Conservation (phyloP, 2,797 vertebrate genomes). For the Sebastes aleutianus region DNA sequence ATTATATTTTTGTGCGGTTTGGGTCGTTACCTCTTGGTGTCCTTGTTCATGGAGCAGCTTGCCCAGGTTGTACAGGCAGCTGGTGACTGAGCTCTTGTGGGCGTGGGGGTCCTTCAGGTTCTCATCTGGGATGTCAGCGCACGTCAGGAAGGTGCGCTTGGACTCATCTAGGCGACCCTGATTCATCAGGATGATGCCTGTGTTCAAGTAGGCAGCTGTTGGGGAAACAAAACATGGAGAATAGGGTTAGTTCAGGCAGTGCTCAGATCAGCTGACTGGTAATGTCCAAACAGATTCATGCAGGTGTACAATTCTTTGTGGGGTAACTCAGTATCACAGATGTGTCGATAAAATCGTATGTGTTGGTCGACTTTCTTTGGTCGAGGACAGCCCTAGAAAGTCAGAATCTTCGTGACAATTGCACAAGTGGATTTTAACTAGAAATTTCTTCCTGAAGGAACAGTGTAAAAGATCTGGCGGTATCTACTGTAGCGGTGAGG, state of each 20-base stretch:
- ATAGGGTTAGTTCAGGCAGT: background rate
- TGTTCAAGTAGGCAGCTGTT: constrained; percentile 98
- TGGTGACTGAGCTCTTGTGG: constrained; percentile 98
- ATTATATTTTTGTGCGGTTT: background rate
- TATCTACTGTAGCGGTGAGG: too few relatives aligned
- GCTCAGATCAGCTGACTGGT: background rate
- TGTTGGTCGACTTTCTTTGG: too few relatives aligned
- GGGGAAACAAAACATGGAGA: background rate
- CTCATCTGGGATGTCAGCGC: constrained; percentile 97
- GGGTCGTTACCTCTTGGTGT: constrained; percentile 88
- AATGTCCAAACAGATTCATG: background rate
- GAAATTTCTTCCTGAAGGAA: too few relatives aligned
- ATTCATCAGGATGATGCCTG: constrained; percentile 98
- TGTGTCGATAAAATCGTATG: too few relatives aligned
- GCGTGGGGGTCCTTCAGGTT: constrained; percentile 99
- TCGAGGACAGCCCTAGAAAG: too few relatives aligned
- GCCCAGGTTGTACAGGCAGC: constrained; percentile 98
- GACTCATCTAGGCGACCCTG: constrained; percentile 94
- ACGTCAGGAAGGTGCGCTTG: constrained; percentile 93
- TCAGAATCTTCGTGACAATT: too few relatives aligned
- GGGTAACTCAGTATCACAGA: too few relatives aligned
- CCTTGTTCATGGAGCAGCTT: constrained; percentile 98
- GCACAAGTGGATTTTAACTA: too few relatives aligned
- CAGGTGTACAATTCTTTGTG: background rate
- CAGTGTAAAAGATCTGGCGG: too few relatives aligned